These are phyloP conservation scores for Agonopterix subpropinquella DNA, from an alignment of 2,888 invertebrate genomes.

Conservation along the genomic window DNA sequence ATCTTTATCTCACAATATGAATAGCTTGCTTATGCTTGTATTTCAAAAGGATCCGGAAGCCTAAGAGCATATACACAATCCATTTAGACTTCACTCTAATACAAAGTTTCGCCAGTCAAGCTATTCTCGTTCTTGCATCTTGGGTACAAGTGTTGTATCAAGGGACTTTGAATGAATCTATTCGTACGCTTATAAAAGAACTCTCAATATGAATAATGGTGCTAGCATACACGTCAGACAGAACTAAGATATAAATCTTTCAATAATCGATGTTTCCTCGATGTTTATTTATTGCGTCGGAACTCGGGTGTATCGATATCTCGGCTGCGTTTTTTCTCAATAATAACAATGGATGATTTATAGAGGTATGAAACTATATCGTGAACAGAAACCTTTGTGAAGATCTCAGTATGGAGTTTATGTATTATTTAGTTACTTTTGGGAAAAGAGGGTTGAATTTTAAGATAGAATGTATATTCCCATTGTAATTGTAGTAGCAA, in stretches of 20 bases:
- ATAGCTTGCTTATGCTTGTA: no score
- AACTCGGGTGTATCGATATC: conserved; percentile 42
- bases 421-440: no score
- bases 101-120: background rate
- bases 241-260: conserved; percentile 67
- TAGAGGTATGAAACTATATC: conserved; percentile 15
- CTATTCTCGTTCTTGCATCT: no score
- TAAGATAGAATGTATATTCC: background rate
- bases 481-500: no score
- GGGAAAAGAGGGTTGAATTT: no score
- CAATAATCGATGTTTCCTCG: conserved; percentile 59
- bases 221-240: conserved; percentile 46
- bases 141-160: no score
- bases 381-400: no score
- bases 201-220: conserved; percentile 56
- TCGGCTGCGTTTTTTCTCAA: conserved; percentile 40
- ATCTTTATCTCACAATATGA: no score
- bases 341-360: conserved; percentile 67
- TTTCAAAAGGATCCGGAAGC: background rate
- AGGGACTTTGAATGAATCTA: no score
- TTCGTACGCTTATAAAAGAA: background rate
- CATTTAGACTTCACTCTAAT: background rate
- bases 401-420: no score
- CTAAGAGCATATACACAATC: background rate
- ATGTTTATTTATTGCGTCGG: conserved; percentile 60